Base-by-base conservation (phyloP, 2,888 invertebrate genomes). In the Agrochola lychnidis region DNA sequence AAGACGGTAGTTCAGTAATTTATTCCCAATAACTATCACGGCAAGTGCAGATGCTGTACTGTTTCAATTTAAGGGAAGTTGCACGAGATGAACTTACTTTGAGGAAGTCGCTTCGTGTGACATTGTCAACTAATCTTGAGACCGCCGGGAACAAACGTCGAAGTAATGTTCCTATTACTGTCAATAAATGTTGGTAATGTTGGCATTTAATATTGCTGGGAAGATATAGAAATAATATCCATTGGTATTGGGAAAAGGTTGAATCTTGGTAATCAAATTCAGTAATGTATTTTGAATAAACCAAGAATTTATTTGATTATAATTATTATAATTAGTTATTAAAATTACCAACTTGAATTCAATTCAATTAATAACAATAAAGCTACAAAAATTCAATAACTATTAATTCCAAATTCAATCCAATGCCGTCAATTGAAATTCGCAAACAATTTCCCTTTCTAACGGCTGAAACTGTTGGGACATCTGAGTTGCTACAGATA, bases 41-140 rank as follows among this genome's bases (percentile, higher is more conserved):
- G 93, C 93, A 79, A 92, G 91, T 94, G 94, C 95, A 96, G 95
- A 94, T 95, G 96, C 94, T 94, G 94, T 94, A 93, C 93, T 94
- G 94, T 96, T 96, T 96, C 96, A 96, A 96, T 96, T 95, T 95
- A 95, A 96, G 95, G 94, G 94, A 95, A 96, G 93, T 95, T 95
- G 89, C 75, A 63, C 87, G 87, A 91, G 94, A 93, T 94, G 94
- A 96, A 96, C 94, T 96, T 95, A 96, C 94, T 96, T 95, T 91
- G 91, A 88, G 87, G 88, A 95, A 96, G 93, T 96, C 95, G 92
- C 92, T 92, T 93, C 92, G 92, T 89, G 92, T 94, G 95, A 95
- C 96, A 95, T 94, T 96, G 96, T 96, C 95, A 95, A 95, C 95
- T 96, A 95, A 96, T 95, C 96, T 96, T 92, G 92, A 87, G 91